Evolutionary conservation across 2,888 invertebrate species (phyloP), one percentile per base, ranked within the genome.

Genomic region (Timema podura): DNA sequence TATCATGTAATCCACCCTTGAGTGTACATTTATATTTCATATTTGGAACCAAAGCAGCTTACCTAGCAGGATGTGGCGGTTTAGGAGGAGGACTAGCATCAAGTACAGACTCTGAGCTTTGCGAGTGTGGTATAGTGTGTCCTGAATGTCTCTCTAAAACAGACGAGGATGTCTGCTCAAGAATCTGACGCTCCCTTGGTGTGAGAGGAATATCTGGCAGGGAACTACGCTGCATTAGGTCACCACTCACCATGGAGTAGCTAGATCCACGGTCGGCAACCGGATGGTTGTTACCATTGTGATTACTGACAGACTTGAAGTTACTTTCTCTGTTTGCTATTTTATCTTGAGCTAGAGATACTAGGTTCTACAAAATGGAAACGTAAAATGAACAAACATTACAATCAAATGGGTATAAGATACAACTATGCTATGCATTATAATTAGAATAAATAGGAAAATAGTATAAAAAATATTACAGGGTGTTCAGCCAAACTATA

Each of bases 21-120:
- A 64, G 44, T 5, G 44, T 64, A 15, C 61, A 15, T 30, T 16
- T 16, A 30, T n/a, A 64, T 45, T 11, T 30, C n/a, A 61, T 16
- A n/a, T 61, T n/a, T 61, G 5, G 2, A 30, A 67, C 15, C 51
- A 69, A 48, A 57, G 11, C 2, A 59, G 48, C 77, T 80, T 80
- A 90, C 89, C 90, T 86, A 77, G 88, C 89, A 70, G 95, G 94
- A 76, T 95, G 85, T 68, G 95, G 95, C 66, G 96, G 95, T 82
- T 96, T 95, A 71, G 94, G 93, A 72, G 91, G 91, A 81, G 87
- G 88, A 74, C 90, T 83, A 79, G 88, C 88, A 78, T 86, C 83
- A 66, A 93, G 82, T 76, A 93, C 89, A 54, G 92, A 92, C 82
- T 93, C 93, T 6, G 91, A 89, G 76, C 92, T 92, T 79, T 92